phyloP scores from a whole-genome alignment of 2,113 vertebrate species.

The Reinhardtius hippoglossoides region DNA sequence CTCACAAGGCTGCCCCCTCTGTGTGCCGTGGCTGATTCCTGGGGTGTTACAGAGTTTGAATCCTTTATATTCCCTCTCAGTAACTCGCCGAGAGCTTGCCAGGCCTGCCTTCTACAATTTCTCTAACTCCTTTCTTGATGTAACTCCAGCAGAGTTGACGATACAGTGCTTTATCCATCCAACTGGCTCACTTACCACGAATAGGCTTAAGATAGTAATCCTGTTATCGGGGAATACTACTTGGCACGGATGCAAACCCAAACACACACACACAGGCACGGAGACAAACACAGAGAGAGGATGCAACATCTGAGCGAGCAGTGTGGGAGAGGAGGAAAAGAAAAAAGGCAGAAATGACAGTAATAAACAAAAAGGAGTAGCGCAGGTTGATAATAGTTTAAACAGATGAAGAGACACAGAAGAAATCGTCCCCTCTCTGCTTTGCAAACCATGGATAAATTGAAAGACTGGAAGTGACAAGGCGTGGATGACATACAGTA shows the following conservation, averaged over 20 bases:
- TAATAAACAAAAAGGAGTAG: conserved; percentile 21
- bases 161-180: conserved; percentile 76
- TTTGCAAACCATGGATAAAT: conserved; percentile 41
- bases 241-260: conserved; percentile 60
- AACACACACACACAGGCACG: conserved; percentile 46
- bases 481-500: conserved; percentile 41
- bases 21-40: conserved; percentile 32
- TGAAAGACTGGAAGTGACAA: conserved; percentile 44
- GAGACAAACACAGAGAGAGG: conserved; percentile 37
- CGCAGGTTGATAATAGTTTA: conserved; percentile 22
- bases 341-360: conserved; percentile 23
- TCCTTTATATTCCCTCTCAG: conserved; percentile 51
- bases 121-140: conserved; percentile 69
- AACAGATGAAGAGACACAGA: conserved; percentile 30
- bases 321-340: conserved; percentile 2
- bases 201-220: conserved; percentile 81
- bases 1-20: conserved; percentile 24
- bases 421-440: conserved; percentile 12
- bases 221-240: conserved; percentile 78
- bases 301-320: conserved; percentile 20
- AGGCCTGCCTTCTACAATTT: conserved; percentile 60
- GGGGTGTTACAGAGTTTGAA: conserved; percentile 41
- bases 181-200: conserved; percentile 78
- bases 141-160: conserved; percentile 63
- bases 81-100: conserved; percentile 49